A percentile compares a stretch with the other conserved stretches of the same genome.
Conservation (phyloP, 2,113 vertebrate genomes). For the Indicator maculatus region DNA sequence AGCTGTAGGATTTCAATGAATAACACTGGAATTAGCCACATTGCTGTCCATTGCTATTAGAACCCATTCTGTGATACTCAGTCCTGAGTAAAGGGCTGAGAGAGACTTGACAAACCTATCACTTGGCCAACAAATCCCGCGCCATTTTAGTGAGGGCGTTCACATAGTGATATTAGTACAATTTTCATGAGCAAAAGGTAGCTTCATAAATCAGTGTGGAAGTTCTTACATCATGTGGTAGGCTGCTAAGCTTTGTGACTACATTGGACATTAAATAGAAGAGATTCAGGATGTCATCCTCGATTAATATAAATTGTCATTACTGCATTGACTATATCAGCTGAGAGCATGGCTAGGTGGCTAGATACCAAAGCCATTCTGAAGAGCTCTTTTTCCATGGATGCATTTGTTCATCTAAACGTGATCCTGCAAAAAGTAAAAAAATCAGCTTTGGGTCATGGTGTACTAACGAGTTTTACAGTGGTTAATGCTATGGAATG, state of each 20-base stretch:
- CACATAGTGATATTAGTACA: background rate
- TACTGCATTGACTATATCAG: background rate
- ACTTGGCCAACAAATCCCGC: fast-evolving
- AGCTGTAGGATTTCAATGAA: background rate
- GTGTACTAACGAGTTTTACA: background rate
- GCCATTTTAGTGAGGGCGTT: background rate
- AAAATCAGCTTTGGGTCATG: background rate
- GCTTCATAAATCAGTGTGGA: background rate
- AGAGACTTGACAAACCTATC: background rate
- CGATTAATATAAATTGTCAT: background rate
- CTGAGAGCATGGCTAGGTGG: background rate
- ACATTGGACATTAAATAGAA: fast-evolving
- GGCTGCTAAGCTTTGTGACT: background rate
- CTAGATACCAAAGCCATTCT: background rate
- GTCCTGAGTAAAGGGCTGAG: background rate
- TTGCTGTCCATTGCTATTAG: background rate
- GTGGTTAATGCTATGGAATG: background rate
- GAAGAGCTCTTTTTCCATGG: background rate
- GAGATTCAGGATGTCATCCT: background rate
- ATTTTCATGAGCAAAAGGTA: background rate
- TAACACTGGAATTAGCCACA: background rate
- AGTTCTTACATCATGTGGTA: background rate
- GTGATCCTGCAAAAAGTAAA: background rate
- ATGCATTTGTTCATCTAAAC: background rate
- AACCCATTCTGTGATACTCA: background rate